Conservation (phyloP, 2,113 vertebrate genomes). For the Sceloporus undulatus region DNA sequence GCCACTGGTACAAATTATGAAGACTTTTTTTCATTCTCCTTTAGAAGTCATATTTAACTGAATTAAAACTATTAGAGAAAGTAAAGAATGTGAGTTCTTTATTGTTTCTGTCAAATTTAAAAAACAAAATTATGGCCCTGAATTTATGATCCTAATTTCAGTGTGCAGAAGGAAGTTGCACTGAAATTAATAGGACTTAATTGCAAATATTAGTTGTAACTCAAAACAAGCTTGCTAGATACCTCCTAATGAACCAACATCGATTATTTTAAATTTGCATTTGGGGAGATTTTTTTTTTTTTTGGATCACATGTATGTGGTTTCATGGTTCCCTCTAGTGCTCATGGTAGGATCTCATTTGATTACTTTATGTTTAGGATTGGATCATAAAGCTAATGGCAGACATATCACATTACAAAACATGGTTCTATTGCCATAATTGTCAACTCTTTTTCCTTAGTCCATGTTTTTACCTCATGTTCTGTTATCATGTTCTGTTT, state of each 20-base stretch:
- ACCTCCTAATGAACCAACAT: not conserved
- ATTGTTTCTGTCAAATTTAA: not conserved
- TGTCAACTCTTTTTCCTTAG: not conserved
- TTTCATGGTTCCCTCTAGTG: slow-evolving; percentile 30
- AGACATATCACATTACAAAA: not conserved
- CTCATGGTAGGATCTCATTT: slow-evolving; percentile 12
- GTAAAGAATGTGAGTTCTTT: not conserved
- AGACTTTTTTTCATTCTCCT: slow-evolving; percentile 25
- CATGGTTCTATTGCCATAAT: not conserved
- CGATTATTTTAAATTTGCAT: not conserved
- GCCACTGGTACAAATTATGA: slow-evolving; percentile 27
- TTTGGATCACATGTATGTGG: not conserved
- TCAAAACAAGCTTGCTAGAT: not conserved
- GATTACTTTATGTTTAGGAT: not conserved
- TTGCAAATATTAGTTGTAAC: not conserved
- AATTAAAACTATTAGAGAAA: not conserved
- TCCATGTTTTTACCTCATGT: not conserved
- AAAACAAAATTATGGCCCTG: not conserved
- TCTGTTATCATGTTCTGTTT: not conserved
- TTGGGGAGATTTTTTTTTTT: not conserved
- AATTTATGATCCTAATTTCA: slow-evolving; percentile 1
- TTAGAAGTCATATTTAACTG: slow-evolving; percentile 15
- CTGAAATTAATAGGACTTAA: not conserved
- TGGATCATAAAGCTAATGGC: not conserved
- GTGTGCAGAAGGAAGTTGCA: not conserved